Base-by-base conservation (phyloP, 2,797 vertebrate genomes). In the Dermochelys coriacea region DNA sequence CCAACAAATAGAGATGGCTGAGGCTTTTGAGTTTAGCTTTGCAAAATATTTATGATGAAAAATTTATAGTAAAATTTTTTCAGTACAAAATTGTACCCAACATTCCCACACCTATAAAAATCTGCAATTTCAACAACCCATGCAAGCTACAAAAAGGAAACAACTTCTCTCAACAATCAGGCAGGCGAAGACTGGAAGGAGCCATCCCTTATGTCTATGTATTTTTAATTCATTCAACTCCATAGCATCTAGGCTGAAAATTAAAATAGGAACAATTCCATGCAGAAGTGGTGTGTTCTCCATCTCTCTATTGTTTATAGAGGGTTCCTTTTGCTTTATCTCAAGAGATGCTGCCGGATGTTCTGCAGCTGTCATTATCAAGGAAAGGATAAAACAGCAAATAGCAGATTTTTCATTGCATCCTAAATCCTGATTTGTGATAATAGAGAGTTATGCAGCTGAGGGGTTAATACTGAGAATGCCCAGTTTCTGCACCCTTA, bases 1-100 rank as follows among this genome's bases (percentile, higher is more conserved):
- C 64, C 93, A 93, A 85, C 55, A 88, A 81, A 89, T 47, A 75
- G 37, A 92, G 68, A 85, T 52, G 2, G 91, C 57, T 51, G 0
- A 91, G 49, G 7, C 68, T 90, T 91, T 81, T 87, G 85, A 47
- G 77, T 91, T 87, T 61, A 37, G 11, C 41, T 90, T 89, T 82
- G 61, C 25, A 85, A 85, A 68, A 94, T 85, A 95, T 89, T 23
- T 88, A 61, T 81, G 84, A 87, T 12, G 55, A 85, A 97, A 95
- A 78, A 45, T 37, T 5, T 59, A n/a, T 85, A 59, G 6, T 37
- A 41, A 50, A 81, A 27, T 12, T n/a, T 47, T 29, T 71, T 10
- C 34, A 74, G 51, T 80, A 57, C 50, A 50, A 19, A 27, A 23
- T 29, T 61, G 31, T 75, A 75, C 52, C 47, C 29, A 47, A 59